Conservation (phyloP, 2,797 vertebrate genomes). For the Monodelphis domestica region DNA sequence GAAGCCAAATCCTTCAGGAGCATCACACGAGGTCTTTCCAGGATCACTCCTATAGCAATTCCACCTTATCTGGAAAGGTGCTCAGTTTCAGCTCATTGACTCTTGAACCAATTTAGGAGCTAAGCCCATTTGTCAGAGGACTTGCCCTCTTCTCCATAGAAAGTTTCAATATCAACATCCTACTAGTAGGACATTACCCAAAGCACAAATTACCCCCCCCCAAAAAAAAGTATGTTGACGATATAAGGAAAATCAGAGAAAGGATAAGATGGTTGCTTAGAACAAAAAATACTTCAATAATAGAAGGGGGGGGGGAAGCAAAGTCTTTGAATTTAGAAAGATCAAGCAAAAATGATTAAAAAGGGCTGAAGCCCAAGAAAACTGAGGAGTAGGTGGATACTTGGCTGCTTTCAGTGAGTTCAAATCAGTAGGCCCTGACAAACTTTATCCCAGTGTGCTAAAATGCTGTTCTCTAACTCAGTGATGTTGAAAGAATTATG, state of each 20-base stretch:
- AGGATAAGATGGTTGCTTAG: background rate
- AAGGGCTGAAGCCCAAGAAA: background rate
- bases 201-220: background rate
- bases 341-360: background rate
- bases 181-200: background rate
- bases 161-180: background rate
- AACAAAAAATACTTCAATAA: background rate
- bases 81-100: background rate
- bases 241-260: background rate
- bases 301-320: background rate
- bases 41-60: background rate
- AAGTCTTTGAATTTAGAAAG: background rate
- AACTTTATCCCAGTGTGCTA: background rate
- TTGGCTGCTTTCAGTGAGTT: background rate
- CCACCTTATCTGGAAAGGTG: background rate
- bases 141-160: background rate
- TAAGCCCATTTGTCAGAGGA: background rate
- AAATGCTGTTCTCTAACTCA: background rate
- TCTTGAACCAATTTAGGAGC: background rate
- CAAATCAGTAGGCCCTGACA: background rate
- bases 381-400: background rate
- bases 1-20: background rate
- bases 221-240: background rate
- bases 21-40: background rate
- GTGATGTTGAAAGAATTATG: background rate